A percentile compares a stretch with the other conserved stretches of the same genome.
Evolutionary conservation across 2,888 invertebrate species (phyloP).

Genomic region (Timema cristinae): DNA sequence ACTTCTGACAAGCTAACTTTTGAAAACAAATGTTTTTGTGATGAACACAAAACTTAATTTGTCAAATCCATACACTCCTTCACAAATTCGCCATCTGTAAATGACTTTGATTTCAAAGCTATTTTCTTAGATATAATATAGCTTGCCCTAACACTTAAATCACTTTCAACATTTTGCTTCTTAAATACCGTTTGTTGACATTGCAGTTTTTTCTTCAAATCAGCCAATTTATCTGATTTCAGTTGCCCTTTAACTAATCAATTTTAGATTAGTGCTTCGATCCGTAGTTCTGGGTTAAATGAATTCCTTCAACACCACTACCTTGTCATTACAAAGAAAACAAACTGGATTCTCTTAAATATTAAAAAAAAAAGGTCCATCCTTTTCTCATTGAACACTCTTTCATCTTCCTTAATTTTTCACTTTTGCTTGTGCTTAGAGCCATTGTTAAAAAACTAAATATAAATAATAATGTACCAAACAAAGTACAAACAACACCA

Average conservation of each 20-base stretch:
- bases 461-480: too few relatives aligned
- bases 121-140: conserved; percentile 1
- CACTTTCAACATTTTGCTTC: not conserved
- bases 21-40: not conserved
- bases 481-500: too few relatives aligned
- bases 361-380: not conserved
- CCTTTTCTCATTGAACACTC: too few relatives aligned
- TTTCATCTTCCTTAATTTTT: too few relatives aligned
- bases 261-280: not conserved
- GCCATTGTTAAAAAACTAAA: too few relatives aligned
- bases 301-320: not conserved
- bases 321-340: not conserved
- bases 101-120: not conserved
- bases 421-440: too few relatives aligned
- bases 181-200: not conserved
- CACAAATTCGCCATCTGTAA: not conserved
- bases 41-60: conserved; percentile 1
- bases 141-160: not conserved
- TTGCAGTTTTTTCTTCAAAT: not conserved
- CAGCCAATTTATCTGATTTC: not conserved
- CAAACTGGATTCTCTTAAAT: not conserved
- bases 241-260: not conserved
- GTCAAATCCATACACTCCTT: not conserved
- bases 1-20: not conserved
- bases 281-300: not conserved